phyloP scores from a whole-genome alignment of 2,113 vertebrate species.

The Toxotes chatareus region DNA sequence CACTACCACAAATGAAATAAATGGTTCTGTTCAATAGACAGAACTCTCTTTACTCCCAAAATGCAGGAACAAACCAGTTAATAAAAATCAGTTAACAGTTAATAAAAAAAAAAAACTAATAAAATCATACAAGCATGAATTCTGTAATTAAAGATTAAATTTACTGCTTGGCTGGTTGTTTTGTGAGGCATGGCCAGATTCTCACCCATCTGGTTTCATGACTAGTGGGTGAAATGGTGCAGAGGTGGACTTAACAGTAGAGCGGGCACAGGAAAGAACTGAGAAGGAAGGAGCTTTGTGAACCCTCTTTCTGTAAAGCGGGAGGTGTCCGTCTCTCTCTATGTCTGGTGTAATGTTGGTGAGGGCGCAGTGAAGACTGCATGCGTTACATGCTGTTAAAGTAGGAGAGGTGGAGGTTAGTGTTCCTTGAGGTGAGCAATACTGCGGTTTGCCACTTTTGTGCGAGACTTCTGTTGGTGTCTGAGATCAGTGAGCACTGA shows the following conservation, averaged over 20 bases:
- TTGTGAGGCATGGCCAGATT: constrained; percentile 14
- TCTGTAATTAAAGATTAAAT: constrained; percentile 29
- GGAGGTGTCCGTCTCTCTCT: neutral
- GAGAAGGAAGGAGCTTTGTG: neutral
- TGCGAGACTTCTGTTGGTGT: neutral
- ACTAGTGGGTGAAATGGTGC: constrained; percentile 6
- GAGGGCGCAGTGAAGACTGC: neutral
- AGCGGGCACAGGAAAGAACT: neutral
- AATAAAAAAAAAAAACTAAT: constrained; percentile 3
- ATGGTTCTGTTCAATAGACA: constrained; percentile 9
- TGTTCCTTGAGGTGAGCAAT: neutral
- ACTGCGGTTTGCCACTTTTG: neutral
- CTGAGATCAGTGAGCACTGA: neutral
- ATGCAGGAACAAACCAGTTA: constrained; percentile 14
- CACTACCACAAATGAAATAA: neutral
- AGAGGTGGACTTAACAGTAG: neutral
- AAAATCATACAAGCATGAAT: constrained; percentile 31
- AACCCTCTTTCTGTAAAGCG: neutral
- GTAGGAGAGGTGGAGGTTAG: neutral
- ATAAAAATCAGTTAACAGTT: constrained; percentile 23
- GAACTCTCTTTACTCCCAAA: neutral
- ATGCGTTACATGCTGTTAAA: neutral
- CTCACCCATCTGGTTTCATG: constrained; percentile 25
- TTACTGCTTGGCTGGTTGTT: constrained; percentile 19
- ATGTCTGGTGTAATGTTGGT: neutral